Evolutionary conservation across 2,797 vertebrate genomes (phyloP), one percentile per base, ranked within the genome.

Genomic region (Phrynocephalus forsythii): DNA sequence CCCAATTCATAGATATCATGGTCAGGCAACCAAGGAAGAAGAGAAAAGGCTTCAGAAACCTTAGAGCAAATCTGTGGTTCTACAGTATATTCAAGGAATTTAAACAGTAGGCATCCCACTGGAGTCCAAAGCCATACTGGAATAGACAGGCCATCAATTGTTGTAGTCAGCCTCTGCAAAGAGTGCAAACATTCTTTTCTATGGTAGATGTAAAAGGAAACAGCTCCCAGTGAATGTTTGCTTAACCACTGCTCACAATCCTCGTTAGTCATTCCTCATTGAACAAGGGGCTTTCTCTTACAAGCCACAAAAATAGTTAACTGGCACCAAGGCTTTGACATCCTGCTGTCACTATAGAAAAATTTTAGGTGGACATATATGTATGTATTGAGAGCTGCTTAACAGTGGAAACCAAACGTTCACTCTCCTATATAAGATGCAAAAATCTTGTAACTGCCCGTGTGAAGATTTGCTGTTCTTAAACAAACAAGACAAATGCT

Each of bases 181-280:
- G 72, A 52, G 22, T 83, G 79, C 88, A 92, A 87, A 67, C 0
- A 79, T 79, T 89, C 82, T 90, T 90, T 84, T 88, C 88, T 90
- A 85, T 80, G 87, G 72, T 24, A 1, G 85, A 76, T 48, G 38
- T 0, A 91, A 85, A 38, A 93, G 69, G 85, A 66, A 83, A 3
- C 28, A 72, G 85, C 86, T 91, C 76, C 63, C 71, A 80, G 85
- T 50, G 73, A 87, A 0, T 78, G 87, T 92, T 88, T 80, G 86
- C 80, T 87, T 9, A 5, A 80, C 91, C 48, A 33, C 67, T 2
- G 81, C 83, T 71, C 44, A 76, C 8, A 68, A 82, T 88, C 83
- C 87, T 60, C 63, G 20, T 76, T 48, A 48, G 79, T 15, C 2
- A 9, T 85, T 82, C 15, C n/a, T 20, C 77, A n/a, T 0, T 79